A percentile compares a stretch with the other conserved stretches of the same genome.
Conservation (phyloP, 2,888 invertebrate species). For the Habrosyne pyritoides region DNA sequence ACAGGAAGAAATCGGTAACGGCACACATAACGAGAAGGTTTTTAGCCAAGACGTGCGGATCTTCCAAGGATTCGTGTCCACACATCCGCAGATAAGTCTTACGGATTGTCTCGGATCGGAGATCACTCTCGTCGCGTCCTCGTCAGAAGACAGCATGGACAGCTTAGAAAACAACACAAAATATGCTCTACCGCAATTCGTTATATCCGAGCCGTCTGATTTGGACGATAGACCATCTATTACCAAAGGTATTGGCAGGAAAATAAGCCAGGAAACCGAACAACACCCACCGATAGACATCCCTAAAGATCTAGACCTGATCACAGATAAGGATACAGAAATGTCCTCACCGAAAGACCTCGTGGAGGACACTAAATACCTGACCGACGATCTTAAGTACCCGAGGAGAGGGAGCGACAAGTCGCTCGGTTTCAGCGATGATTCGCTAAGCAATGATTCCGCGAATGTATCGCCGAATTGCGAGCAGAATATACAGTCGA, state of each 20-base stretch:
- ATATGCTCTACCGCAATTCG: conserved; percentile 84
- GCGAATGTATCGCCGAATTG: conserved; percentile 82
- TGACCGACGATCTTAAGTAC: conserved; percentile 71
- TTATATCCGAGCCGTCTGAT: conserved; percentile 89
- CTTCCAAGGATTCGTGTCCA: conserved; percentile 50
- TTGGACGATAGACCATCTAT: conserved; percentile 89
- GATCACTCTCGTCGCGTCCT: conserved; percentile 90
- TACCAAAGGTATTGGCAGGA: conserved; percentile 89
- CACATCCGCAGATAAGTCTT: conserved; percentile 94
- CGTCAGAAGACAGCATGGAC: conserved; percentile 88
- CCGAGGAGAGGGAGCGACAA: conserved; percentile 87
- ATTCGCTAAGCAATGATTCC: conserved; percentile 88
- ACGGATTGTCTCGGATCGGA: conserved; percentile 96
- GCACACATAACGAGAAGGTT: conserved; percentile 46
- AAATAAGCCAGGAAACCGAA: conserved; percentile 87
- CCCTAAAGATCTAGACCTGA: conserved; percentile 27
- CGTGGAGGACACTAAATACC: conserved; percentile 50
- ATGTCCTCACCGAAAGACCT: conserved; percentile 69
- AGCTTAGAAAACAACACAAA: conserved; percentile 85
- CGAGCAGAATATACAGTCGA: conserved; percentile 75
- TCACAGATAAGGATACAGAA: conserved; percentile 54
- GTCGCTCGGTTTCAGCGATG: conserved; percentile 88
- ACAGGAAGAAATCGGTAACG: conserved; percentile 85
- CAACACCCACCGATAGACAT: conserved; percentile 30
- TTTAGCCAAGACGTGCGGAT: conserved; percentile 25